Evolutionary conservation across 2,797 vertebrate species (phyloP).

Genomic region (Helostoma temminkii): DNA sequence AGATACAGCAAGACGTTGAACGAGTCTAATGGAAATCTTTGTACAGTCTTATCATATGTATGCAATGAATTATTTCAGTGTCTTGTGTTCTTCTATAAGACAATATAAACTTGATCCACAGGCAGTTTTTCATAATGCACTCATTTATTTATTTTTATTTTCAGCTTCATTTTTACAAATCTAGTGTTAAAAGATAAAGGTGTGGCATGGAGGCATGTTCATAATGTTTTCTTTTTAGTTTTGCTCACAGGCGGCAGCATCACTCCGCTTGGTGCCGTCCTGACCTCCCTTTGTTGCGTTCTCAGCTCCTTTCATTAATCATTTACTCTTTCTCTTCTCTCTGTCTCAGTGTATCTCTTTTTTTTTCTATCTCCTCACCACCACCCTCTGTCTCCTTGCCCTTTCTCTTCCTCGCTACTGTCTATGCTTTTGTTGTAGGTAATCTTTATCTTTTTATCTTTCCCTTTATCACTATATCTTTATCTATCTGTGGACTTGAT

Average conservation of each 20-base stretch:
- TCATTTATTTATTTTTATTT: too few species aligned
- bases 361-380: constrained; percentile 26
- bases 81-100: constrained; percentile 12
- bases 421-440: constrained; percentile 48
- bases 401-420: constrained; percentile 27
- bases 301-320: constrained; percentile 78
- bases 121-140: not conserved
- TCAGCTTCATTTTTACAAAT: constrained; percentile 15
- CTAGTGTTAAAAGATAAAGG: constrained; percentile 28
- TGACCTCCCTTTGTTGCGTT: constrained; percentile 68
- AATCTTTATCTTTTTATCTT: constrained; percentile 54
- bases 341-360: constrained; percentile 30
- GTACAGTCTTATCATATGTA: constrained; percentile 25
- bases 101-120: constrained; percentile 7
- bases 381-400: constrained; percentile 18
- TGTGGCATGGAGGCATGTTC: constrained; percentile 46
- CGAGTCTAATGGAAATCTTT: constrained; percentile 48
- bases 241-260: constrained; percentile 60
- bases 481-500: constrained; percentile 45
- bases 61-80: constrained; percentile 14
- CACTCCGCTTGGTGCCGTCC: constrained; percentile 55
- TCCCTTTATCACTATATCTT: constrained; percentile 42
- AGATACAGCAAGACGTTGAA: constrained; percentile 50
- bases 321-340: constrained; percentile 68
- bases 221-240: constrained; percentile 48